Conservation (phyloP, 2,797 vertebrate species). For the Mareca penelope region DNA sequence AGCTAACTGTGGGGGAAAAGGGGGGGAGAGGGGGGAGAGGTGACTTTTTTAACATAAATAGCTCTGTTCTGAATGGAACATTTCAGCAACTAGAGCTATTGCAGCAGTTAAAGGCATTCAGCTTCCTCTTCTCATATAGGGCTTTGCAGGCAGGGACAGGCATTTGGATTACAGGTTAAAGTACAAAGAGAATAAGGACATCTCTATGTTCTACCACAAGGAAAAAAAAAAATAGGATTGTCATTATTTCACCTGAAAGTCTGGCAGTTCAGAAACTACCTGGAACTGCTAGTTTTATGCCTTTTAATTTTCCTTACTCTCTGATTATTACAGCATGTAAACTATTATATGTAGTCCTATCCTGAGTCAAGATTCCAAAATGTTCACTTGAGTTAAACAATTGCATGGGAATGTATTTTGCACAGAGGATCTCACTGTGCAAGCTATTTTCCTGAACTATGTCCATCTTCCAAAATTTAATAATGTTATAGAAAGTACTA, state of each 20-base stretch:
- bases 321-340: neutral
- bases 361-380: neutral
- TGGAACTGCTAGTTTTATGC: neutral
- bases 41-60: neutral
- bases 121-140: neutral
- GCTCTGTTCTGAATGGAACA: neutral
- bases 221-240: neutral
- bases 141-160: neutral
- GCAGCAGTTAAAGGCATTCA: neutral
- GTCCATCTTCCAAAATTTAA: neutral
- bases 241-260: neutral
- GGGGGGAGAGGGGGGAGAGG: no score
- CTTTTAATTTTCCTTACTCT: neutral
- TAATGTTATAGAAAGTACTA: neutral
- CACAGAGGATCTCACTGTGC: neutral
- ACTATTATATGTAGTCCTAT: neutral
- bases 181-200: neutral
- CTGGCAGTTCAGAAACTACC: neutral
- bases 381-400: neutral
- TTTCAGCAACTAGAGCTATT: neutral
- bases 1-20: neutral
- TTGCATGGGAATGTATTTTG: neutral
- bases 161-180: neutral
- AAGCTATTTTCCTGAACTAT: neutral
- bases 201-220: neutral